Evolutionary conservation across 1,140 invertebrate species (phyloP).

Genomic region (Helicoverpa zea): DNA sequence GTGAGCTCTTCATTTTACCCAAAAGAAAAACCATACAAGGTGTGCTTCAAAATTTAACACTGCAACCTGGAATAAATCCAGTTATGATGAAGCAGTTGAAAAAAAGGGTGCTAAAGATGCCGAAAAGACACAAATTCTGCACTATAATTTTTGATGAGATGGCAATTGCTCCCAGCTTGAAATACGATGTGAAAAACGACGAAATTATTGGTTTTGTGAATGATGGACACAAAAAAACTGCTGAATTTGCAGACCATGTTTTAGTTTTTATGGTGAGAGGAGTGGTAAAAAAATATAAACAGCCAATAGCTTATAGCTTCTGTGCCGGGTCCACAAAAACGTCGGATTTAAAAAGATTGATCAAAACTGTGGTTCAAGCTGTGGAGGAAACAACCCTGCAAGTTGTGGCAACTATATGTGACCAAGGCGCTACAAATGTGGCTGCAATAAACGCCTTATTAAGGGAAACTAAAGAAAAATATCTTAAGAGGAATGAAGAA

Average conservation of each 20-base stretch:
- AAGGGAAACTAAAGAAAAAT: neutral
- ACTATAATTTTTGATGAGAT: conserved; percentile 36
- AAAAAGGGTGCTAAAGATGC: conserved; percentile 11
- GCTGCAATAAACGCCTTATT: conserved; percentile 22
- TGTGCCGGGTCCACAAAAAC: conserved; percentile 30
- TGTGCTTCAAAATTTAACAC: conserved; percentile 10
- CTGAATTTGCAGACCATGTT: conserved; percentile 22
- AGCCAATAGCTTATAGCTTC: conserved; percentile 25
- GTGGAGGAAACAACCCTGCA: neutral
- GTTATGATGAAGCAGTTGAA: conserved; percentile 19
- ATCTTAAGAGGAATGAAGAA: neutral
- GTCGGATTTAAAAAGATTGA: neutral
- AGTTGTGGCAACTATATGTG: conserved; percentile 32
- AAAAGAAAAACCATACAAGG: conserved; percentile 35
- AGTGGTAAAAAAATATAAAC: conserved; percentile 41
- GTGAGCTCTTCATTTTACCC: conserved; percentile 34
- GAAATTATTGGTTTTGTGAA: conserved; percentile 16
- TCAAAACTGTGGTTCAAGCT: neutral
- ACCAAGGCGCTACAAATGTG: conserved; percentile 30
- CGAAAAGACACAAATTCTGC: conserved; percentile 37
- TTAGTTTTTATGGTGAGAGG: conserved; percentile 41
- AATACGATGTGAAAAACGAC: conserved; percentile 7
- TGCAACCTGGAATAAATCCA: conserved; percentile 21
- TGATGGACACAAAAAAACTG: neutral
- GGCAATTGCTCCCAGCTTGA: conserved; percentile 9